Evolutionary conservation across 2,797 vertebrate genomes (phyloP).

Genomic region (Antennarius maculatus): DNA sequence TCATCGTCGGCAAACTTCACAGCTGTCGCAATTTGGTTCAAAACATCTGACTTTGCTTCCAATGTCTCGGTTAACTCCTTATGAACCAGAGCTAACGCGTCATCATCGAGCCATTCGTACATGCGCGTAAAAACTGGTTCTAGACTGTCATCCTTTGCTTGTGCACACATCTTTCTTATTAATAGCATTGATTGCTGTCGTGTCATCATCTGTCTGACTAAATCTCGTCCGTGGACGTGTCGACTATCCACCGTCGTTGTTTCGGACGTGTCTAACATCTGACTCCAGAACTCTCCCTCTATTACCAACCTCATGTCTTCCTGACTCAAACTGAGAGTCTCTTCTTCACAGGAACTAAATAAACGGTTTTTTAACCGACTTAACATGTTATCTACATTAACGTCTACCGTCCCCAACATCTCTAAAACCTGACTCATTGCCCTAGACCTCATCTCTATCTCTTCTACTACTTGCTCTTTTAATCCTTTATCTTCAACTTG

Average conservation of each 20-base stretch:
- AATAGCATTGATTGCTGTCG: conserved; percentile 73
- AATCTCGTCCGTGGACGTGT: conserved; percentile 37
- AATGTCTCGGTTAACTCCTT: conserved; percentile 69
- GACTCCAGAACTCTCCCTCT: conserved; percentile 80
- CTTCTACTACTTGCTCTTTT: conserved; percentile 72
- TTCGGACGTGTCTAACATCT: conserved; percentile 58
- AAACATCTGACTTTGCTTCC: conserved; percentile 62
- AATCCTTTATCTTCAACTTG: conserved; percentile 58
- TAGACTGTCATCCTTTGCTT: conserved; percentile 33
- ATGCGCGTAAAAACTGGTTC: conserved; percentile 40
- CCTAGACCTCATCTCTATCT: conserved; percentile 76
- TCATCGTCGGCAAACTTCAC: conserved; percentile 64
- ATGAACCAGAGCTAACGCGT: conserved; percentile 61
- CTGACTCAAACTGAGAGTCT: conserved; percentile 46
- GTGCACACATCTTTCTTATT: conserved; percentile 44
- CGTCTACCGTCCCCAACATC: conserved; percentile 72
- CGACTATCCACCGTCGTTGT: conserved; percentile 30
- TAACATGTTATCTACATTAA: conserved; percentile 61
- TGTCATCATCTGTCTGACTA: conserved; percentile 67
- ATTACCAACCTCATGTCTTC: conserved; percentile 58
- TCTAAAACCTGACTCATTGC: conserved; percentile 76
- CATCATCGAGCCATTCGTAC: conserved; percentile 66
- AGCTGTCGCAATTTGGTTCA: conserved; percentile 63
- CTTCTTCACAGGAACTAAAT: conserved; percentile 55
- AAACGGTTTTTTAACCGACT: conserved; percentile 71